phyloP scores from a whole-genome alignment of 35 echinoderm and acorn worm genomes.

The Apostichopus parvimensis region DNA sequence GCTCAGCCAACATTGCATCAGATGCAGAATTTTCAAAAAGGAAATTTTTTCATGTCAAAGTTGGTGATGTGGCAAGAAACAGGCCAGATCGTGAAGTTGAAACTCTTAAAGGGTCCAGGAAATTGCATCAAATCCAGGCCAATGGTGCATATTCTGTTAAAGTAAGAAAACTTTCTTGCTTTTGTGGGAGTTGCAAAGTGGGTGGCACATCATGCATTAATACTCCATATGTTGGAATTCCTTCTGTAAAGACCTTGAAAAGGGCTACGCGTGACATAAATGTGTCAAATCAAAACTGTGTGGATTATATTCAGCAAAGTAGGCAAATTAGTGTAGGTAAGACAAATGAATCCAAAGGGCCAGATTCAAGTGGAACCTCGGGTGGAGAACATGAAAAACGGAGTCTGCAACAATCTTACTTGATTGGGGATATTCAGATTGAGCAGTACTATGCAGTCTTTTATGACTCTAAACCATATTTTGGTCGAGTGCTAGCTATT shows the following conservation, averaged over 20 bases:
- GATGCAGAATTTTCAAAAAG: conserved; percentile 15
- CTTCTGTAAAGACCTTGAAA: background rate
- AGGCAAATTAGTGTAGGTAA: background rate
- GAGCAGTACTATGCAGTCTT: conserved; percentile 39
- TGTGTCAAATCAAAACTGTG: background rate
- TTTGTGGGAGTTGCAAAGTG: conserved; percentile 30
- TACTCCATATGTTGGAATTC: conserved; percentile 32
- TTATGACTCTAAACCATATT: conserved; percentile 40
- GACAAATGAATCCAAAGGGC: background rate
- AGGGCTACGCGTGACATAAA: background rate
- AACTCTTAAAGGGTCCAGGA: conserved; percentile 57
- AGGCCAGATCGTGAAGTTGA: conserved; percentile 25
- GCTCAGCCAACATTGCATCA: conserved; percentile 34
- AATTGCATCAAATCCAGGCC: conserved; percentile 35
- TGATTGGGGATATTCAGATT: background rate
- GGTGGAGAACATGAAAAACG: background rate
- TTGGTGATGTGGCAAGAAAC: conserved; percentile 46
- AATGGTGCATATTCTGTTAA: conserved; percentile 42
- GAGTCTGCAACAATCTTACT: background rate
- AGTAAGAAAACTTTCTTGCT: conserved; percentile 52
- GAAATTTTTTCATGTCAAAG: conserved; percentile 36
- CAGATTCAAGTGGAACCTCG: background rate
- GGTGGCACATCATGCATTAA: conserved; percentile 44
- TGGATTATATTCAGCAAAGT: too few relatives aligned
- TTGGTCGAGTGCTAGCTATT: background rate